phyloP scores from a whole-genome alignment of 2,797 vertebrate genomes.

The Eulemur mongoz region DNA sequence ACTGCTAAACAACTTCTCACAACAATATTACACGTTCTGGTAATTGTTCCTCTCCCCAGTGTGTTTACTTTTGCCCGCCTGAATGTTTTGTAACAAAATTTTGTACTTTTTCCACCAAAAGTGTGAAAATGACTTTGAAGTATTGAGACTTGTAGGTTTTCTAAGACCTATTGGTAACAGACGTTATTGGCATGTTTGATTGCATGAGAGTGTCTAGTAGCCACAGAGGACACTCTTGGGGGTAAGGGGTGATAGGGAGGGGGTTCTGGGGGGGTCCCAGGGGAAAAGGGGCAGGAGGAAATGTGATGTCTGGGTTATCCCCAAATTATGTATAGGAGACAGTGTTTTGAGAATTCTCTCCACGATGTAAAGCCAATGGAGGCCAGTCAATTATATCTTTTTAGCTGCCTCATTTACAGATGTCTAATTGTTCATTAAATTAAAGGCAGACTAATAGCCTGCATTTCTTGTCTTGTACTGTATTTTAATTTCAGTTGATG shows the following conservation, averaged over 20 bases:
- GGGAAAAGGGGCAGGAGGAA: not conserved
- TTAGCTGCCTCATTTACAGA: conserved; percentile 82
- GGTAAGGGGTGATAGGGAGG: not conserved
- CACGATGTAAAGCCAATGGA: conserved; percentile 27
- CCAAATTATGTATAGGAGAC: not conserved
- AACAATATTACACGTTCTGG: conserved; percentile 85
- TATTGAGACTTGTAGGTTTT: conserved; percentile 44
- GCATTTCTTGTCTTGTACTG: conserved; percentile 71
- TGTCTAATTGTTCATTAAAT: conserved; percentile 84
- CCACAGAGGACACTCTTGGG: not conserved
- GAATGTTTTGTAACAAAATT: conserved; percentile 76
- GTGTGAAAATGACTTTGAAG: conserved; percentile 79
- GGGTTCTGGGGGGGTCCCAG: not conserved
- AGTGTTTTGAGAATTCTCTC: conserved; percentile 16
- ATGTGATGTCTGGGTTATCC: not conserved
- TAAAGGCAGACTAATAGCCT: conserved; percentile 80
- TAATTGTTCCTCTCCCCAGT: conserved; percentile 83
- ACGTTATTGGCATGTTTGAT: conserved; percentile 74
- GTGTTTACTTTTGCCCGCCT: conserved; percentile 83
- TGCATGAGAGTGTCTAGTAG: conserved; percentile 1
- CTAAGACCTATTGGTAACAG: conserved; percentile 70
- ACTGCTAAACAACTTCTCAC: conserved; percentile 83
- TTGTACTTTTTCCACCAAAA: conserved; percentile 71
- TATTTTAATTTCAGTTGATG: conserved; percentile 76
- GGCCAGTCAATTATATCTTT: conserved; percentile 47